These are phyloP conservation scores for Brotogeris chrysoptera DNA, from an alignment of 2,797 vertebrate species.

Conservation along the genomic window DNA sequence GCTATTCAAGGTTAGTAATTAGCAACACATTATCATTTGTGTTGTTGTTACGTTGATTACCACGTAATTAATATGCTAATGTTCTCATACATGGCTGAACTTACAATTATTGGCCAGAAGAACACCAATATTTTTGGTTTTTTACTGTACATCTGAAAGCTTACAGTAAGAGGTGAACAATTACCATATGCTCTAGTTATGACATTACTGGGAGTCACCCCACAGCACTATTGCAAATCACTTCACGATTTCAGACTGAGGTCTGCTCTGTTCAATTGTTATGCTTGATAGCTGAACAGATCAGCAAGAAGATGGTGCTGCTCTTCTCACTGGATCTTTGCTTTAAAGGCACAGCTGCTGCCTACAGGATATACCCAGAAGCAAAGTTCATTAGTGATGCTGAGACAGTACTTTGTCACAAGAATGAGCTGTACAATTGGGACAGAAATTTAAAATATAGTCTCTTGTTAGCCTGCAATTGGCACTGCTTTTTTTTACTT, in stretches of 20 bases:
- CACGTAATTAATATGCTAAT: conserved; percentile 20
- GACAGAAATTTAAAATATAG: neutral
- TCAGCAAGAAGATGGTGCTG: neutral
- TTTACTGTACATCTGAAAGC: conserved; percentile 4
- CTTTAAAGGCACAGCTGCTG: conserved; percentile 15
- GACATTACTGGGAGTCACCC: neutral
- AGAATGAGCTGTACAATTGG: neutral
- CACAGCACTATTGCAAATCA: neutral
- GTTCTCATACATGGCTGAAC: neutral
- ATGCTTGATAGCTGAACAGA: neutral
- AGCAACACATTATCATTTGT: neutral
- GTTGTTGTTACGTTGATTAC: neutral
- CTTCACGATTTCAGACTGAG: neutral
- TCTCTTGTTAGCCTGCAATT: neutral
- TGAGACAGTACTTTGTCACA: neutral
- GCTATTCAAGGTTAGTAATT: neutral
- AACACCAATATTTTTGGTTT: neutral
- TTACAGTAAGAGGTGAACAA: neutral
- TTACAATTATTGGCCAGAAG: neutral
- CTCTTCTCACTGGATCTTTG: neutral
- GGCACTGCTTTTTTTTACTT: neutral
- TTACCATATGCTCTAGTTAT: neutral
- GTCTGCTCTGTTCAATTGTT: neutral
- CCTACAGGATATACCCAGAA: conserved; percentile 13
- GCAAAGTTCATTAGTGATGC: conserved; percentile 12